Base-by-base conservation (phyloP, 2,888 invertebrate genomes). In the Isotomurus palustris region DNA sequence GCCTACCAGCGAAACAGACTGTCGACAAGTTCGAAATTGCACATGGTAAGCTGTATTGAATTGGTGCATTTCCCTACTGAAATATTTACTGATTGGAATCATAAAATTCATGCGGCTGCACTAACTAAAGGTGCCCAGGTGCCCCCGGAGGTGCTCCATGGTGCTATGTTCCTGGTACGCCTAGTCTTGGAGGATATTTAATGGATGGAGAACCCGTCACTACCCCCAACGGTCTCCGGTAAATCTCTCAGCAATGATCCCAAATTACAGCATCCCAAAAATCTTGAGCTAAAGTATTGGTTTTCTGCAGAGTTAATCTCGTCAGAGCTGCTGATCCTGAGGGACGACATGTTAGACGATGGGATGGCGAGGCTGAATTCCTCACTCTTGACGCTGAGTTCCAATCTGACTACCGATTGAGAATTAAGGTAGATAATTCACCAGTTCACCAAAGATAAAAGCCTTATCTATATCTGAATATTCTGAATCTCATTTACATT, bases 341-440 rank as follows among this genome's bases (percentile, higher is more conserved):
- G n/a, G n/a, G 38, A 8, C 38, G 38, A 38, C 14, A 19, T 17
- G 38, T 19, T 14, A 38, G 14, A 24, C 40, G 17, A 25, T 60
- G 55, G 55, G 55, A 57, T 10, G 58, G 56, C 36, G 65, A 67
- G 17, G 49, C 54, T n/a, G 44, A 63, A 21, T 53, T 32, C 3
- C 32, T 69, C 4, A 60, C 55, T 45, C 41, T 59, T 3, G 59
- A 60, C 10, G 64, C 62, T 14, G 58, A 57, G 14, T 61, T 60
- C 43, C 56, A 67, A 36, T 64, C 67, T 0, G 53, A 67, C 35
- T 56, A 61, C 21, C 56, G 67, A 1, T 58, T 69, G n/a, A 57
- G 63, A 24, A 56, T 69, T 17, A 66, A 60, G 45, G 66, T 66
- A 24, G 45, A 29, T 12, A 28, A 25, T 28, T 2, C 32, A 8